Percentiles rank a stretch among this genome's conserved stretches.
Conservation (phyloP, 2,113 vertebrate genomes). For the Propithecus coquereli region DNA sequence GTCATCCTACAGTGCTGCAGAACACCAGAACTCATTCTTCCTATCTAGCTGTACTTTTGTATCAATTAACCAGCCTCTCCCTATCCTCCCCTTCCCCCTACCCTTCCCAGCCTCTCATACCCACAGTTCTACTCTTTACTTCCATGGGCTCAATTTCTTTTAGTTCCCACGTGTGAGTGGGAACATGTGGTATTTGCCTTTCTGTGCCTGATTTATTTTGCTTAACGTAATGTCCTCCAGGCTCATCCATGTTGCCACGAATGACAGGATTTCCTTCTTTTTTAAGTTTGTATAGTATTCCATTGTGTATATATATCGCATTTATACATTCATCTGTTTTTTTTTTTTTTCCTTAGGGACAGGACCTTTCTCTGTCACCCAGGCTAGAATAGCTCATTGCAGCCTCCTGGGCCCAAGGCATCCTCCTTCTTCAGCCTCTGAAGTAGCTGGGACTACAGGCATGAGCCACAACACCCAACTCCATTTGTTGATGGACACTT, state of each 20-base stretch:
- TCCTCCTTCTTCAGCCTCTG: not conserved
- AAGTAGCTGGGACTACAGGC: not conserved
- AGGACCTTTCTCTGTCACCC: not conserved
- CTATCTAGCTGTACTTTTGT: not conserved
- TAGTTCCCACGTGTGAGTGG: not conserved
- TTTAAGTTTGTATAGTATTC: too few relatives aligned
- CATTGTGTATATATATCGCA: too few relatives aligned
- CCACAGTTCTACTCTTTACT: not conserved
- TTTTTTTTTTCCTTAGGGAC: not conserved
- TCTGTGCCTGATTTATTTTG: too few relatives aligned
- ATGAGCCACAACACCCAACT: not conserved
- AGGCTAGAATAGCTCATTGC: not conserved
- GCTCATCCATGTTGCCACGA: too few relatives aligned
- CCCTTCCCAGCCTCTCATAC: not conserved
- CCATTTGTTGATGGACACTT: too few relatives aligned
- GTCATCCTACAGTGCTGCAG: too few relatives aligned
- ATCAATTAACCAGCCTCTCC: not conserved
- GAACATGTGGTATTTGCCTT: too few relatives aligned
- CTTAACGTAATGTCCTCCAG: too few relatives aligned
- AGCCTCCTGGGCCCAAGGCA: not conserved
- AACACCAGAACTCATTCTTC: too few relatives aligned
- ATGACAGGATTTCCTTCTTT: too few relatives aligned
- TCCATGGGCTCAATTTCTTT: not conserved
- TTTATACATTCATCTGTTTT: too few relatives aligned
- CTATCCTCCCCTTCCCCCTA: too few relatives aligned